phyloP scores from a whole-genome alignment of 2,113 vertebrate species.

The Myotis brandtii region DNA sequence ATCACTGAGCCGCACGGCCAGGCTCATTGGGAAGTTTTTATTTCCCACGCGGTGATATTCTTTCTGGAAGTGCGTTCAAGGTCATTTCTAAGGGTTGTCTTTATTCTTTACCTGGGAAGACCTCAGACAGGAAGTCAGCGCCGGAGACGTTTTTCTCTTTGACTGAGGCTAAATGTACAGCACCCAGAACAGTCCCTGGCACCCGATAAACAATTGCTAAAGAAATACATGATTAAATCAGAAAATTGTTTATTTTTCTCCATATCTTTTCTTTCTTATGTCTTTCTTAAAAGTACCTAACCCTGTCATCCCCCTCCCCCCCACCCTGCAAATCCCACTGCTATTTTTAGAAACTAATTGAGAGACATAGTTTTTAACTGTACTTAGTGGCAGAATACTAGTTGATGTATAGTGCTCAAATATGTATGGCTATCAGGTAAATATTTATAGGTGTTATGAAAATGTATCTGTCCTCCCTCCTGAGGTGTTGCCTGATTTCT shows the following conservation, averaged over 20 bases:
- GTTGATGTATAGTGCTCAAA: not conserved
- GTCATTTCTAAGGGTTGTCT: conserved; percentile 2
- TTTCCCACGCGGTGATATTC: conserved; percentile 38
- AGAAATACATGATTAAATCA: conserved; percentile 20
- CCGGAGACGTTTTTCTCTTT: not conserved
- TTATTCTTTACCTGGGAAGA: conserved; percentile 18
- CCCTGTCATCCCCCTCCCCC: too few species aligned
- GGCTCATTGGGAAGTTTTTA: conserved; percentile 30
- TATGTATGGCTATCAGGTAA: not conserved
- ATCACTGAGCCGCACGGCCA: too few species aligned
- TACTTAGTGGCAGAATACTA: not conserved
- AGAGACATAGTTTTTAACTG: not conserved
- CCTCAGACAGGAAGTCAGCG: not conserved
- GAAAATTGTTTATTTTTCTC: conserved; percentile 16
- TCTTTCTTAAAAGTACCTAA: not conserved
- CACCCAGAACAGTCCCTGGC: not conserved
- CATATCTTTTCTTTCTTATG: not conserved
- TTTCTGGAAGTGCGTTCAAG: conserved; percentile 6
- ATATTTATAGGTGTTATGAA: not conserved
- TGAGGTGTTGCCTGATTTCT: not conserved
- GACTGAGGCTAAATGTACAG: not conserved
- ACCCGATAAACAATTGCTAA: conserved; percentile 16
- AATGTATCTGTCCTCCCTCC: not conserved
- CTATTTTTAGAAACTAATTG: not conserved
- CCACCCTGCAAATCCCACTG: not conserved